phyloP scores from a whole-genome alignment of 2,797 vertebrate species.

The Rhynchotus rufescens region DNA sequence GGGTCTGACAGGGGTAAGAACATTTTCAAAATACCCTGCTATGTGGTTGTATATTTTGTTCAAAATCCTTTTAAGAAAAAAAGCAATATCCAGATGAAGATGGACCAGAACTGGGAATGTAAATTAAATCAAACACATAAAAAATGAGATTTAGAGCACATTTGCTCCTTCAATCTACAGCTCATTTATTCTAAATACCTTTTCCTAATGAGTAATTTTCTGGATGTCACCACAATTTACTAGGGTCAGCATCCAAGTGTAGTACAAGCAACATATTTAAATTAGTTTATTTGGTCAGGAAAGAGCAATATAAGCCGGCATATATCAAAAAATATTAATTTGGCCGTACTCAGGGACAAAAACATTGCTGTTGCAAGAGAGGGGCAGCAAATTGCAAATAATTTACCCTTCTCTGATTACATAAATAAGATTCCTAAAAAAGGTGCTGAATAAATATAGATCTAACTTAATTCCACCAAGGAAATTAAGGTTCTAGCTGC shows the following conservation, averaged over 20 bases:
- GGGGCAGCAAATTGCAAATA: not conserved
- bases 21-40: not conserved
- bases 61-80: not conserved
- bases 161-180: conserved; percentile 55
- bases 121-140: conserved; percentile 66
- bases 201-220: conserved; percentile 77
- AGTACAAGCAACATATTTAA: conserved; percentile 71
- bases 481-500: not conserved
- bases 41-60: not conserved
- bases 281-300: conserved; percentile 69
- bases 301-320: conserved; percentile 58
- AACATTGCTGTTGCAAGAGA: conserved; percentile 8
- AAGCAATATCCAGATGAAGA: conserved; percentile 40
- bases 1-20: conserved; percentile 3
- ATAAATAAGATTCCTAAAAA: conserved; percentile 1
- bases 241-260: conserved; percentile 67
- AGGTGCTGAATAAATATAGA: not conserved
- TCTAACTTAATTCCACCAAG: not conserved
- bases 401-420: conserved; percentile 36
- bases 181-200: conserved; percentile 75
- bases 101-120: conserved; percentile 18
- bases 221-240: conserved; percentile 73
- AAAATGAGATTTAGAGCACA: conserved; percentile 61
- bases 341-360: conserved; percentile 34
- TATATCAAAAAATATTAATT: conserved; percentile 68